A percentile compares a stretch with the other conserved stretches of the same genome.
Evolutionary conservation across 2,888 invertebrate species (phyloP).

Genomic region (Standfussiana lucernea): DNA sequence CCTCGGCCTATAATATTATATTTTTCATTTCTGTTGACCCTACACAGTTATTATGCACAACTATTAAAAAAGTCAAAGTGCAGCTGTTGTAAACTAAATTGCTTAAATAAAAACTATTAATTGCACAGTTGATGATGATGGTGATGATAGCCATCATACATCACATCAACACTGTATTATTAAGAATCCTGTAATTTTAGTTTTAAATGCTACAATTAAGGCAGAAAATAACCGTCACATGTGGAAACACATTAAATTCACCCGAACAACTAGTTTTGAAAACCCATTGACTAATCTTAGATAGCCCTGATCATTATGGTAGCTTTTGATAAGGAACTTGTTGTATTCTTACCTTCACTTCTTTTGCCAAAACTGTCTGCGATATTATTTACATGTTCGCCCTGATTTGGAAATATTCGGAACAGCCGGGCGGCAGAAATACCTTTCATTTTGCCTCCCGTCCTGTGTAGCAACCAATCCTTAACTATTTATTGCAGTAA

Average conservation of each 20-base stretch:
- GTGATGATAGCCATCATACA: background rate
- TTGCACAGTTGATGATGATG: conserved; percentile 6
- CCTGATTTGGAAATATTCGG: background rate
- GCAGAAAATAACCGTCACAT: background rate
- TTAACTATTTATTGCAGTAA: background rate
- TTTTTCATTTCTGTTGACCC: background rate
- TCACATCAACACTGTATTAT: conserved; percentile 19
- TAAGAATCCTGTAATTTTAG: conserved; percentile 11
- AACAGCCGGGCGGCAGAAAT: background rate
- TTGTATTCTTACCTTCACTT: background rate
- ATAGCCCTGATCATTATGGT: background rate
- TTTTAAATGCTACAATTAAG: conserved; percentile 17
- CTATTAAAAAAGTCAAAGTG: conserved; percentile 2
- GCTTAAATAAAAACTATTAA: background rate
- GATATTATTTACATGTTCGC: background rate
- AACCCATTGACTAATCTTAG: background rate
- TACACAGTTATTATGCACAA: background rate
- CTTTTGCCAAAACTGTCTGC: background rate
- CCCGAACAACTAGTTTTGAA: background rate
- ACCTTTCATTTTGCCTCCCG: background rate
- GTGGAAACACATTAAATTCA: conserved; percentile 2
- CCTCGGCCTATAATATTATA: background rate
- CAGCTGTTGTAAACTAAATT: background rate
- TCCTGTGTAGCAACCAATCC: background rate
- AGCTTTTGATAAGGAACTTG: background rate